Evolutionary conservation across 1,140 invertebrate species (phyloP).

Genomic region (Pseudomyrmex pallidus): DNA sequence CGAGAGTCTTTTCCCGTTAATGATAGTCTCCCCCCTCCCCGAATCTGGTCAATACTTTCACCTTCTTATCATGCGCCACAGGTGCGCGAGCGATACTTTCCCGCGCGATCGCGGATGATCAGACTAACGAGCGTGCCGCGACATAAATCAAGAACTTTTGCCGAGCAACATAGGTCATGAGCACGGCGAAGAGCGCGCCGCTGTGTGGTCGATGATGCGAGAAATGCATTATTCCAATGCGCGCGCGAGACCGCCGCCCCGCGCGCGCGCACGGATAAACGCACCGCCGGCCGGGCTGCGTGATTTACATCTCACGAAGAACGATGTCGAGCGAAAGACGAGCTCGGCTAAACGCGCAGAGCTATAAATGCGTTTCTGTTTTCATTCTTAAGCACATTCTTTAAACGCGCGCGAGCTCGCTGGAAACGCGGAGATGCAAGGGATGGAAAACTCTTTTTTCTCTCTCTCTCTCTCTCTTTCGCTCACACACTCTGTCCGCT

Average conservation of each 20-base stretch:
- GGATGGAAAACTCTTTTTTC: too few relatives aligned
- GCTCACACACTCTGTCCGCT: too few relatives aligned
- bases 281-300: background rate
- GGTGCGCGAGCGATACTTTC: constrained; percentile 1
- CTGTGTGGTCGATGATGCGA: constrained; percentile 58
- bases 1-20: background rate
- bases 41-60: background rate
- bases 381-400: constrained; percentile 55
- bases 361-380: constrained; percentile 59
- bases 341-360: constrained; percentile 1
- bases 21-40: too few relatives aligned
- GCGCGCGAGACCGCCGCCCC: background rate
- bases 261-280: constrained; percentile 46
- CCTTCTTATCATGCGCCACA: background rate
- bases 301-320: constrained; percentile 45
- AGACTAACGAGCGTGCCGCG: constrained; percentile 36
- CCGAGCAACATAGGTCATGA: constrained; percentile 61
- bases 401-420: constrained; percentile 9
- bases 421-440: background rate
- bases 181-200: constrained; percentile 43
- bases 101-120: constrained; percentile 32
- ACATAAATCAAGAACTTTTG: constrained; percentile 61
- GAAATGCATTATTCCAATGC: constrained; percentile 57
- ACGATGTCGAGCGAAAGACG: constrained; percentile 27
- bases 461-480: too few relatives aligned